These are phyloP conservation scores for Magallana ariakensis DNA, from an alignment of 1,140 invertebrate genomes.

Conservation along the genomic window DNA sequence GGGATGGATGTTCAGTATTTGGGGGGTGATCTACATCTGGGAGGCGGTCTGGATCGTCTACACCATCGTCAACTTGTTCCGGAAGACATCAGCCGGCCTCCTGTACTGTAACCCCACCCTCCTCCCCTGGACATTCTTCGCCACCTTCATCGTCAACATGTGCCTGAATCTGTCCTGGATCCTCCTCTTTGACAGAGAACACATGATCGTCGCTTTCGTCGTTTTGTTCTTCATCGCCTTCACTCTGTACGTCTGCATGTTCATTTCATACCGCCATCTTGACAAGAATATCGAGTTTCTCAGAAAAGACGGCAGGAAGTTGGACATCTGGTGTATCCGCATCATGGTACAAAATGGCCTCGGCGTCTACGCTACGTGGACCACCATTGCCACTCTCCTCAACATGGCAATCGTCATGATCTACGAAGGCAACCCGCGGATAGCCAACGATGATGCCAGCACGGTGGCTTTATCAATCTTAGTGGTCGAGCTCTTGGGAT, in stretches of 20 bases:
- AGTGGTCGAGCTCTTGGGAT: conserved; percentile 62
- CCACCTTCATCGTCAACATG: conserved; percentile 64
- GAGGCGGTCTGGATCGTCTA: conserved; percentile 72
- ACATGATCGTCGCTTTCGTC: conserved; percentile 59
- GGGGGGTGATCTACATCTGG: conserved; percentile 76
- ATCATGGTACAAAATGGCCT: conserved; percentile 77
- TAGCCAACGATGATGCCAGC: conserved; percentile 53
- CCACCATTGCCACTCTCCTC: conserved; percentile 73
- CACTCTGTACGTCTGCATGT: conserved; percentile 68
- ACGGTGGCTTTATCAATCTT: conserved; percentile 67
- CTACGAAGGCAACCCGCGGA: conserved; percentile 53
- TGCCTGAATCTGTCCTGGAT: conserved; percentile 73
- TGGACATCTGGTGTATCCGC: conserved; percentile 73
- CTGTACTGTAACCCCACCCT: conserved; percentile 63
- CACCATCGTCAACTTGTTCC: conserved; percentile 66
- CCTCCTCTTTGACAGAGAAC: conserved; percentile 70
- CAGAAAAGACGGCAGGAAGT: conserved; percentile 49
- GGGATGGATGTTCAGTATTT: conserved; percentile 76
- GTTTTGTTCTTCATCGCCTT: conserved; percentile 65
- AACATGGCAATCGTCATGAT: conserved; percentile 69
- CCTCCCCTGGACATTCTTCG: conserved; percentile 64
- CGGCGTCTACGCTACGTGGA: conserved; percentile 75
- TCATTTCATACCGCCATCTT: conserved; percentile 62
- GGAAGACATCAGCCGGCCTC: conserved; percentile 60
- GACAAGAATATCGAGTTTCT: conserved; percentile 49